Percentiles rank a stretch among this genome's conserved stretches.
phyloP scores from a whole-genome alignment of 2,113 vertebrate genomes.

The Sitta europaea region DNA sequence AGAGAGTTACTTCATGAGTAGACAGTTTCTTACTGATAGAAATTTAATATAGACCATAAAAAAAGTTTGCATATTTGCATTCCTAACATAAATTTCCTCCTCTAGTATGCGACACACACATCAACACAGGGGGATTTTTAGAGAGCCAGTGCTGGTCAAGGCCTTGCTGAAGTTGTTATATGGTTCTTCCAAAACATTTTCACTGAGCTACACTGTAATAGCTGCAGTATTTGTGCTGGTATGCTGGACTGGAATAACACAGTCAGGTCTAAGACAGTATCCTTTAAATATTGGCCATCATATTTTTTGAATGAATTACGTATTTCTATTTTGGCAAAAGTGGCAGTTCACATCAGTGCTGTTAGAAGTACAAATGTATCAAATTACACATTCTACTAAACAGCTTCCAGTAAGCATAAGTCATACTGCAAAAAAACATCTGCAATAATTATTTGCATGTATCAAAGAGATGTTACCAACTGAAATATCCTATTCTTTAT shows the following conservation, averaged over 20 bases:
- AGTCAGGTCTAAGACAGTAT: background rate
- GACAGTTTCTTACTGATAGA: background rate
- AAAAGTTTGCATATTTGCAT: background rate
- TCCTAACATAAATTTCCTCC: background rate
- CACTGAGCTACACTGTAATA: background rate
- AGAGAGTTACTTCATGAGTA: background rate
- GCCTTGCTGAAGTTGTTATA: background rate
- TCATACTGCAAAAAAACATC: background rate
- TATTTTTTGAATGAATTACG: background rate
- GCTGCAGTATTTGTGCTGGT: background rate
- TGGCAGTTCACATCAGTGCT: background rate
- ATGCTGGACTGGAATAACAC: background rate
- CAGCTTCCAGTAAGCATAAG: constrained; percentile 1
- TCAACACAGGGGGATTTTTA: background rate
- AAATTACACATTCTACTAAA: background rate
- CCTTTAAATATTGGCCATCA: background rate
- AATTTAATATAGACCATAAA: background rate
- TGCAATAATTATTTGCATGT: background rate
- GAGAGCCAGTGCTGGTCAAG: background rate
- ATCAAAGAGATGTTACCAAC: background rate
- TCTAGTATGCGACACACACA: background rate
- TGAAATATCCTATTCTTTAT: background rate
- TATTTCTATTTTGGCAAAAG: background rate
- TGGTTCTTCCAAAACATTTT: background rate
- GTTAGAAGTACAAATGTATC: background rate